phyloP scores from a whole-genome alignment of 1,140 invertebrate species.

The Scaptomyza hsui region DNA sequence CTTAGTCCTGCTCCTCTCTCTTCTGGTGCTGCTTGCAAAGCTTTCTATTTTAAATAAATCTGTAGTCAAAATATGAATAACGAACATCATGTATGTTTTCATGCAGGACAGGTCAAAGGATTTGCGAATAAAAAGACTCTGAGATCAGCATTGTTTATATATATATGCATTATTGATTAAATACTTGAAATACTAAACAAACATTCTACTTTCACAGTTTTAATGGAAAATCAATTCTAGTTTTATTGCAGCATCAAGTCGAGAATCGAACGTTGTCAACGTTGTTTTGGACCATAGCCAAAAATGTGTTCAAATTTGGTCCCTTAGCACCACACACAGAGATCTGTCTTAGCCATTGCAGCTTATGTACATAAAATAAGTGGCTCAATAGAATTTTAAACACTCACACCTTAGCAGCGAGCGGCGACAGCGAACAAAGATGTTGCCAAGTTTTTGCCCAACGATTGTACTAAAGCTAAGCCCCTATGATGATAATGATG shows the following conservation, averaged over 20 bases:
- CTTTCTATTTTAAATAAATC: slow-evolving; percentile 57
- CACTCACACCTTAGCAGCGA: slow-evolving; percentile 26
- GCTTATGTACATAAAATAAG: slow-evolving; percentile 54
- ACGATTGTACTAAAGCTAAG: background rate
- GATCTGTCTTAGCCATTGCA: slow-evolving; percentile 31
- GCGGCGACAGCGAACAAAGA: background rate
- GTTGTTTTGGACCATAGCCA: background rate
- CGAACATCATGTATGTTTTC: background rate
- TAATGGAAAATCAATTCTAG: background rate
- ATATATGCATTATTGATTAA: background rate
- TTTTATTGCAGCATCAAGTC: background rate
- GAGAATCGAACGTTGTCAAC: background rate
- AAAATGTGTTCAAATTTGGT: background rate
- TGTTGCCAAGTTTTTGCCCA: background rate
- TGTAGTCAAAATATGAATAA: slow-evolving; percentile 40
- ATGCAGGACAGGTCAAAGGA: background rate
- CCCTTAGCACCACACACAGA: background rate
- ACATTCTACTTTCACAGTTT: background rate
- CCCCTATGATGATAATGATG: slow-evolving; percentile 1
- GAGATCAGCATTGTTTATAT: background rate
- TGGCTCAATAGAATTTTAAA: slow-evolving; percentile 67
- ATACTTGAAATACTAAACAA: background rate
- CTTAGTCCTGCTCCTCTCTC: background rate
- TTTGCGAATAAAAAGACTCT: background rate
- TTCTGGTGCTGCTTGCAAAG: slow-evolving; percentile 25